phyloP scores from a whole-genome alignment of 2,113 vertebrate species.

The Apodemus speciosus region DNA sequence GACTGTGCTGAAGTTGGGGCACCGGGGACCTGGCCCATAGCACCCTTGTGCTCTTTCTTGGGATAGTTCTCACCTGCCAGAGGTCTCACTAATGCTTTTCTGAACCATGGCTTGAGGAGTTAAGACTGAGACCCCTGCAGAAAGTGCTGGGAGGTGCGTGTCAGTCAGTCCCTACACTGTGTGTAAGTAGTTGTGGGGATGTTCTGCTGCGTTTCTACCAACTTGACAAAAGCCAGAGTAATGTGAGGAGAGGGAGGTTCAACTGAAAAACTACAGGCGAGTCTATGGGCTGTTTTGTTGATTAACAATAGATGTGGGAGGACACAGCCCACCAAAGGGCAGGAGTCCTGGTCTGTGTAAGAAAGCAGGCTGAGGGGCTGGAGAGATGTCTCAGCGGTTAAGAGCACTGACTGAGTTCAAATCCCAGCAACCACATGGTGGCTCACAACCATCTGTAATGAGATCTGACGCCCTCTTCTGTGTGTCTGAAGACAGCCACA shows the following conservation, averaged over 20 bases:
- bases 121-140: too few species aligned
- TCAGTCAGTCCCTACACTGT: fast-evolving
- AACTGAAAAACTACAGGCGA: not conserved
- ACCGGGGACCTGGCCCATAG: not conserved
- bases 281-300: not conserved
- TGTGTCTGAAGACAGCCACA: too few species aligned
- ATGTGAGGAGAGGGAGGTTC: not conserved
- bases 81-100: not conserved
- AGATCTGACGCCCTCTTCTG: too few species aligned
- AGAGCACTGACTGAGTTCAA: too few species aligned
- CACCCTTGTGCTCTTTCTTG: not conserved
- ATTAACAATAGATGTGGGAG: not conserved
- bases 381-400: too few species aligned
- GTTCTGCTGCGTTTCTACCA: not conserved
- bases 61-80: not conserved
- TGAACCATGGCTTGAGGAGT: not conserved
- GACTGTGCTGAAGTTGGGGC: not conserved
- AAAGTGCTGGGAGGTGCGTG: fast-evolving
- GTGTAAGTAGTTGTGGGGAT: too few species aligned
- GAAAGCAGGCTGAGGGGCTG: not conserved
- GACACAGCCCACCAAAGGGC: not conserved
- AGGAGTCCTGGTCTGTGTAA: not conserved
- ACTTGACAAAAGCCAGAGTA: not conserved
- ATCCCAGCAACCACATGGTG: too few species aligned
- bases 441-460: too few species aligned